Conservation (phyloP, 2,113 vertebrate species). For the Scomber scombrus region DNA sequence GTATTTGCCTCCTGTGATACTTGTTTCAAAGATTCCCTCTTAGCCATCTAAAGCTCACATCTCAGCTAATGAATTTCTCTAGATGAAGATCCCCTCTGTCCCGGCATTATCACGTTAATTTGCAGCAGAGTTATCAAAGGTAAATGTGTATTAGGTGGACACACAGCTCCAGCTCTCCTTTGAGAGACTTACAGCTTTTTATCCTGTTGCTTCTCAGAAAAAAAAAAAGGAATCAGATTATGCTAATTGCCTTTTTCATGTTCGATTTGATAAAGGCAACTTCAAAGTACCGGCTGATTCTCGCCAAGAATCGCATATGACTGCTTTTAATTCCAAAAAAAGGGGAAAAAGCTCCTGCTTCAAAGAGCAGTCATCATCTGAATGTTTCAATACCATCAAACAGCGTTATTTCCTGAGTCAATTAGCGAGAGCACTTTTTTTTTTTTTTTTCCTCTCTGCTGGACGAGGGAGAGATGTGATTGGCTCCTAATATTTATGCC, state of each 20-base stretch:
- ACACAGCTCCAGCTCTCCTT: conserved; percentile 17
- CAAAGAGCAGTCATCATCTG: conserved; percentile 85
- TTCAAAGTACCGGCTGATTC: conserved; percentile 82
- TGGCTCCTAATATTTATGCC: not conserved
- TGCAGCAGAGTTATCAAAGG: conserved; percentile 39
- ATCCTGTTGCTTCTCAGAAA: conserved; percentile 46
- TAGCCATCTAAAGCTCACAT: conserved; percentile 4
- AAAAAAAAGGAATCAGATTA: conserved; percentile 56
- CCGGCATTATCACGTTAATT: conserved; percentile 10
- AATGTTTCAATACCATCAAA: conserved; percentile 81
- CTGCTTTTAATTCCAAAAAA: conserved; percentile 86
- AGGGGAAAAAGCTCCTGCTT: conserved; percentile 87
- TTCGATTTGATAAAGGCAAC: conserved; percentile 49
- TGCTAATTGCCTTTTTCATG: conserved; percentile 69
- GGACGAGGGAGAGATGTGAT: conserved; percentile 45
- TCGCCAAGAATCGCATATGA: conserved; percentile 82
- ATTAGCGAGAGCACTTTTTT: conserved; percentile 70
- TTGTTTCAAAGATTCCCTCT: not conserved
- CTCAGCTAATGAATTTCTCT: not conserved
- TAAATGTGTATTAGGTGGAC: conserved; percentile 30
- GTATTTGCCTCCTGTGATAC: not conserved
- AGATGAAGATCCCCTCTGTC: conserved; percentile 2
- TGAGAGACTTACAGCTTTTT: conserved; percentile 26
- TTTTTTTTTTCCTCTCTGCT: conserved; percentile 67
- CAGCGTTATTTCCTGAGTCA: conserved; percentile 83